A percentile compares a stretch with the other conserved stretches of the same genome.
Evolutionary conservation across 1,140 invertebrate genomes (phyloP).

Genomic region (Microplitis demolitor): DNA sequence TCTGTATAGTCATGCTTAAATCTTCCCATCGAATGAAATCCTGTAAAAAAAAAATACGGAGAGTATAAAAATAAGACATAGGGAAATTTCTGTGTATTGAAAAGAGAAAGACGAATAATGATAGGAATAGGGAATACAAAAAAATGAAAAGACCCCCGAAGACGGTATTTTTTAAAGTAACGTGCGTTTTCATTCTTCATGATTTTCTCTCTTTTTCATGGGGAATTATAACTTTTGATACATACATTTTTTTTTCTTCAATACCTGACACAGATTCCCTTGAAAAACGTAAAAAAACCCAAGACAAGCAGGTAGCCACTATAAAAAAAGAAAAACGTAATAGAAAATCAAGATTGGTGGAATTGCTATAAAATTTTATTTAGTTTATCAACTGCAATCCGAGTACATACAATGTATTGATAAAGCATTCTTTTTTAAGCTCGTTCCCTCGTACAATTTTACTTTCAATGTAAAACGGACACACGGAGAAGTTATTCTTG

Average conservation of each 20-base stretch:
- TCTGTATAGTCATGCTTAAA: neutral
- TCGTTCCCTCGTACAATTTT: slow-evolving; percentile 26
- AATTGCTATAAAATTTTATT: slow-evolving; percentile 47
- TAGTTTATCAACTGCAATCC: slow-evolving; percentile 6
- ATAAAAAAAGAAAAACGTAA: slow-evolving; percentile 1
- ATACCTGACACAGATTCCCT: slow-evolving; percentile 50
- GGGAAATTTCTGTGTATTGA: slow-evolving; percentile 32
- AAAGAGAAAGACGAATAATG: slow-evolving; percentile 34
- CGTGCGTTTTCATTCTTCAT: slow-evolving; percentile 26
- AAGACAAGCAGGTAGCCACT: slow-evolving; percentile 36
- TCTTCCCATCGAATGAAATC: slow-evolving; percentile 19
- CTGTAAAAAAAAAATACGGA: slow-evolving; percentile 26
- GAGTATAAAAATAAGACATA: slow-evolving; percentile 35
- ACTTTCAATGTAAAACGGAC: neutral
- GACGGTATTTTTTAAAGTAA: slow-evolving; percentile 36
- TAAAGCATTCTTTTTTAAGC: too few species aligned
- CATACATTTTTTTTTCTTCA: slow-evolving; percentile 31
- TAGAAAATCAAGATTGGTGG: slow-evolving; percentile 30
- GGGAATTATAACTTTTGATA: slow-evolving; percentile 27
- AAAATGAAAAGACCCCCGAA: slow-evolving; percentile 43
- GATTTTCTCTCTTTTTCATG: slow-evolving; percentile 3
- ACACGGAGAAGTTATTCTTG: neutral
- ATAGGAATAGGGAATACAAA: slow-evolving; percentile 39
- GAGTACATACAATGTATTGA: neutral
- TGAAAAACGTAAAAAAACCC: slow-evolving; percentile 41